Evolutionary conservation across 2,888 invertebrate species (phyloP).

Genomic region (Pandemis cinnamomeana): DNA sequence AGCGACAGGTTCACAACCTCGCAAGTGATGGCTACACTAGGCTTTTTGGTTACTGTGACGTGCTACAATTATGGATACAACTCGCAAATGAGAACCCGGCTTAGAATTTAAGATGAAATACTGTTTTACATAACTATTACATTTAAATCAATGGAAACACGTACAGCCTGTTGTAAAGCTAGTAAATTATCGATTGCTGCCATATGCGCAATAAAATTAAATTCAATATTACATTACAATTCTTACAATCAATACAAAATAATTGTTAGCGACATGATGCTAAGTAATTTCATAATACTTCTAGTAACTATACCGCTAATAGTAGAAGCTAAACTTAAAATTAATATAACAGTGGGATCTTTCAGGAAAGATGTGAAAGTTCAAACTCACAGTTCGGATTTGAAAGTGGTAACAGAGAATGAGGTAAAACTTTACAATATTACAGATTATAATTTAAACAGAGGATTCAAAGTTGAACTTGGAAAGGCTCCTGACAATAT

Average conservation of each 20-base stretch:
- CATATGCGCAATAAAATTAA: conserved; percentile 5
- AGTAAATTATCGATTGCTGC: neutral
- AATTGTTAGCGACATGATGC: neutral
- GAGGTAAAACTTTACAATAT: conserved; percentile 66
- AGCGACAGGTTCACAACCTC: too few relatives aligned
- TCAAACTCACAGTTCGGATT: conserved; percentile 53
- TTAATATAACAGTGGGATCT: conserved; percentile 57
- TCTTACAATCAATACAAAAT: neutral
- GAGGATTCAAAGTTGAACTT: conserved; percentile 60
- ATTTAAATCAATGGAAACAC: neutral
- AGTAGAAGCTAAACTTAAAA: conserved; percentile 53
- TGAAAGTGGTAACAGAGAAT: conserved; percentile 58
- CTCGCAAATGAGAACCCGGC: too few relatives aligned
- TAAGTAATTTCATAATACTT: neutral
- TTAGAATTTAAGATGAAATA: too few relatives aligned
- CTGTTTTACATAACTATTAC: too few relatives aligned
- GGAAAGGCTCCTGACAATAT: conserved; percentile 64
- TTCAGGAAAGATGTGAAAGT: conserved; percentile 50
- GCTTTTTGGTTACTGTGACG: too few relatives aligned
- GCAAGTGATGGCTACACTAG: too few relatives aligned
- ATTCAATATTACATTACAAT: conserved; percentile 7
- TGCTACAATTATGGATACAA: too few relatives aligned
- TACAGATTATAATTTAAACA: conserved; percentile 61
- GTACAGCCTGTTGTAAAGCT: conserved; percentile 7
- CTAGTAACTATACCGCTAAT: conserved; percentile 32